Conservation (phyloP, 1,140 invertebrate species). For the Phenacoccus solenopsis region DNA sequence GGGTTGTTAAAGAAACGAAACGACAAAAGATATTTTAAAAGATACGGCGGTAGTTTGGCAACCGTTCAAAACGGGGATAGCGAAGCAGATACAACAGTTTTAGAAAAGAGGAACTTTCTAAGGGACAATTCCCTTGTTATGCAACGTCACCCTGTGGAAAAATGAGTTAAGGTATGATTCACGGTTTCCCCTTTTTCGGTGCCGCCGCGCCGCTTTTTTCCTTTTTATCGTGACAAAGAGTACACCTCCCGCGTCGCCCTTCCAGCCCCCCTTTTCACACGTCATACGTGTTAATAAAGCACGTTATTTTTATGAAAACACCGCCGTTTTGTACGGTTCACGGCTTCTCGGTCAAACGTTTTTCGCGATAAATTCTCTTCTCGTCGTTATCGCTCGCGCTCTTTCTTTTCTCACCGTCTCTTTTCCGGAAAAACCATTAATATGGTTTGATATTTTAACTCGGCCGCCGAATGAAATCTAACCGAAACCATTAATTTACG, state of each 20-base stretch:
- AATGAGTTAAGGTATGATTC: constrained; percentile 16
- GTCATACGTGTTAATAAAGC: constrained; percentile 17
- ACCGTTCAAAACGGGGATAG: constrained; percentile 4
- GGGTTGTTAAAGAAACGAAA: constrained; percentile 6
- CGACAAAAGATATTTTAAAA: constrained; percentile 8
- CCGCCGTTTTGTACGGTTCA: constrained; percentile 11
- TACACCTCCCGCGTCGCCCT: not conserved
- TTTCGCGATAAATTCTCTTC: constrained; percentile 9
- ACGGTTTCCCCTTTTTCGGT: constrained; percentile 10
- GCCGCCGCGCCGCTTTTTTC: constrained; percentile 4
- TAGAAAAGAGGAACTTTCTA: not conserved
- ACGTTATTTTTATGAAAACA: constrained; percentile 16
- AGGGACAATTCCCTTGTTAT: constrained; percentile 17
- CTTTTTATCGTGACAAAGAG: constrained; percentile 13
- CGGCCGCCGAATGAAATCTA: not conserved
- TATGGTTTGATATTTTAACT: not conserved
- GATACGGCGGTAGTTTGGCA: constrained; percentile 10
- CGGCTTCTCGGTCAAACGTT: constrained; percentile 13
- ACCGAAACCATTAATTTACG: too few relatives aligned
- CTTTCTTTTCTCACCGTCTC: not conserved
- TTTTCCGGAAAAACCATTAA: not conserved
- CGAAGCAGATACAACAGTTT: constrained; percentile 1
- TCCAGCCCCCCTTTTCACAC: not conserved
- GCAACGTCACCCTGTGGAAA: constrained; percentile 16
- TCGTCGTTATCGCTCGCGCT: not conserved